Conservation (phyloP, 64 coral and sea anemone species). For the Montipora efflorescens region DNA sequence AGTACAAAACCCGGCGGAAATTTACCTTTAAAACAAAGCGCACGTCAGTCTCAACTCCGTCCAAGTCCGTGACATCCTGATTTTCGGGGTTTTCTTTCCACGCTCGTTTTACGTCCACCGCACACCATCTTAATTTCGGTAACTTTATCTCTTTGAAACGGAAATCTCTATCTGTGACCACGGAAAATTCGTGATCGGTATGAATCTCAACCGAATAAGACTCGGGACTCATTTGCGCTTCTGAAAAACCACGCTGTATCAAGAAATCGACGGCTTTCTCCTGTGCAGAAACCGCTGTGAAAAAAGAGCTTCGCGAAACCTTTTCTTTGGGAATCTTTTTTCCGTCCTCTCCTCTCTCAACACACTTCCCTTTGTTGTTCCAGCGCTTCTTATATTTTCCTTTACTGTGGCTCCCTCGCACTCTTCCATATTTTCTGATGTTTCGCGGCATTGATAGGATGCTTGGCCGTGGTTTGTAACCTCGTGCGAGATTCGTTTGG, state of each 20-base stretch:
- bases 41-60: slow-evolving; percentile 86
- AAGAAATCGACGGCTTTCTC: slow-evolving; percentile 72
- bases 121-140: slow-evolving; percentile 81
- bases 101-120: slow-evolving; percentile 80
- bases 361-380: neutral
- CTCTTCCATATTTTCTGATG: neutral
- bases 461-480: slow-evolving; percentile 59
- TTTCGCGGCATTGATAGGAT: neutral
- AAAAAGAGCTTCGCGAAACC: slow-evolving; percentile 85
- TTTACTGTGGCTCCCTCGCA: neutral
- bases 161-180: slow-evolving; percentile 64
- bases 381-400: neutral
- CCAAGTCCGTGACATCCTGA: slow-evolving; percentile 48
- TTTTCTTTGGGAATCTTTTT: slow-evolving; percentile 54
- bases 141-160: slow-evolving; percentile 71
- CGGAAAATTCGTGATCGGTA: slow-evolving; percentile 62
- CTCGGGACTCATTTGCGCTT: neutral
- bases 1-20: too few species aligned
- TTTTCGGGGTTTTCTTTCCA: slow-evolving; percentile 60
- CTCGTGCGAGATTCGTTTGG: slow-evolving; percentile 77
- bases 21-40: slow-evolving; percentile 63
- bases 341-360: slow-evolving; percentile 1
- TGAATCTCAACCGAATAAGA: slow-evolving; percentile 37
- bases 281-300: slow-evolving; percentile 74
- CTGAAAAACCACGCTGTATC: slow-evolving; percentile 30